Percentiles rank a stretch among this genome's conserved stretches.
phyloP scores from a whole-genome alignment of 2,113 vertebrate species.

The Parus major region DNA sequence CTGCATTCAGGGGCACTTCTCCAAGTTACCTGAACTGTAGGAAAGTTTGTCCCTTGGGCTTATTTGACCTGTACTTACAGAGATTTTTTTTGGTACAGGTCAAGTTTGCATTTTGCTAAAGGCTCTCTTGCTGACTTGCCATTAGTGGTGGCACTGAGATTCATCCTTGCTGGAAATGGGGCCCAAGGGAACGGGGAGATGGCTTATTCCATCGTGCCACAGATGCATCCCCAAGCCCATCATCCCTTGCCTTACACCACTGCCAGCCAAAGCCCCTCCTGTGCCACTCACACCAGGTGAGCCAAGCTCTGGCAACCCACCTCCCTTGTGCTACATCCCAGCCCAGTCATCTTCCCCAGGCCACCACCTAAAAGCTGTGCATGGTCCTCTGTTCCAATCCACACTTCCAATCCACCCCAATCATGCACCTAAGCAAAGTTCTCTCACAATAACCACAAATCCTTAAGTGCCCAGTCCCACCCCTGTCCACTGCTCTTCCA shows the following conservation, averaged over 20 bases:
- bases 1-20: background rate
- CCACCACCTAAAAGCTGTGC: background rate
- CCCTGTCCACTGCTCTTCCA: background rate
- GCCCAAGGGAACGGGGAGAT: background rate
- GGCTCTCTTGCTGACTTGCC: background rate
- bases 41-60: background rate
- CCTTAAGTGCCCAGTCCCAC: background rate
- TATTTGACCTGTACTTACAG: slow-evolving; percentile 5
- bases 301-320: background rate
- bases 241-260: background rate
- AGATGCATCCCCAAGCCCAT: background rate
- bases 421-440: background rate
- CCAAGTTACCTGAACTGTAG: background rate
- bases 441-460: background rate
- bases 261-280: background rate
- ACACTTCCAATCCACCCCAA: background rate
- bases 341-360: background rate
- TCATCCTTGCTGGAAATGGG: accelerated
- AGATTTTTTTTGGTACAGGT: background rate
- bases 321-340: background rate
- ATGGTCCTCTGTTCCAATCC: background rate
- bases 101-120: background rate
- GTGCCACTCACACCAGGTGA: accelerated
- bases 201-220: background rate
- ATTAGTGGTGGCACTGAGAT: background rate